Base-by-base conservation (phyloP, 2,113 vertebrate genomes). In the Procapra przewalskii region DNA sequence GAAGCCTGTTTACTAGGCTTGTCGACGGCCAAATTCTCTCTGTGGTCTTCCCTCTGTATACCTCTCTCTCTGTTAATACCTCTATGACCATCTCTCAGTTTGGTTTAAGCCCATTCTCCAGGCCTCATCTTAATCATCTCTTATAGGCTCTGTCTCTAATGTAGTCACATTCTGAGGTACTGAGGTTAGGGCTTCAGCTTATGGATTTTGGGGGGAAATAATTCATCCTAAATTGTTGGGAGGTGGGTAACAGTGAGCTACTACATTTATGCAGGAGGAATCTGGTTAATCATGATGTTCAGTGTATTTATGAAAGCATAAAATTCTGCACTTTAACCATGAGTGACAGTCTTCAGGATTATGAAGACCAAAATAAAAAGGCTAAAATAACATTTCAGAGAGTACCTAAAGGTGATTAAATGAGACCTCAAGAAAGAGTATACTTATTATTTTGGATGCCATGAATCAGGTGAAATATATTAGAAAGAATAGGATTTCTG, bases 81-180 rank as follows among this genome's bases (percentile, higher is more conserved):
- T 3, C 13, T 43, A 2, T 6, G 60, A 94, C 48, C 14, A 86
- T 7, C 3, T 19, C 57, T 55, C 36, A 54, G 25, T 33, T 40
- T 90, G 33, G 7, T 71, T 33, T 15, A 86, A 4, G 14, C 2
- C 4, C 27, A 86, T 16, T 2, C 5, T 14, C 6, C 75, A 82
- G 1, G 16, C 3, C 52, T 33, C 2, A 1, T 25, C 3, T 14
- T 40, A n/a, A 12, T 23, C 6, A 48, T 17, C 4, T 85, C n/a
- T 55, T 54, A 52, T 27, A 89, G 29, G 2, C 3, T 43, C 8
- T 54, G 0, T 33, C 1, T 45, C n/a, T 19, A 55, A 55, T 27
- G 5, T 6, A 48, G 27, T 54, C 67, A 97, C 17, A 6, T 59
- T 85, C 21, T 11, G 16, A 57, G 3, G 0, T 29, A 10, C 2